These are phyloP conservation scores for Oryzias melastigma DNA, from an alignment of 2,113 vertebrate genomes.

Conservation along the genomic window DNA sequence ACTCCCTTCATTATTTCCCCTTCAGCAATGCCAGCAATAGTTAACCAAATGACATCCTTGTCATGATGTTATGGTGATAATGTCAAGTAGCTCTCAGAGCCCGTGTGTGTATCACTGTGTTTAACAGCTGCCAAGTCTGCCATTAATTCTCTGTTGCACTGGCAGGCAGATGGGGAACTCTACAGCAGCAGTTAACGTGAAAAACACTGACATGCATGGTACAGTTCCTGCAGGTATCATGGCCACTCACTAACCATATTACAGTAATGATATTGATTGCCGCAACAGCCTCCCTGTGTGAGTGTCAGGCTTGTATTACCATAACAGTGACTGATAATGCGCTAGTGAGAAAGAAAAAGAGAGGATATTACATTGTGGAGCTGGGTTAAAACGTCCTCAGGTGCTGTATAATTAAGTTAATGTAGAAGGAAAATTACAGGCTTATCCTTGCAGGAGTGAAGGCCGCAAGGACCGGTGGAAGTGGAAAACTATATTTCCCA, in stretches of 20 bases:
- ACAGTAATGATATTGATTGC: constrained; percentile 18
- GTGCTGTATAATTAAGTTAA: constrained; percentile 65
- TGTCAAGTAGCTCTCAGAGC: constrained; percentile 63
- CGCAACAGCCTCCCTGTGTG: constrained; percentile 12
- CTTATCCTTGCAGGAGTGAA: constrained; percentile 39
- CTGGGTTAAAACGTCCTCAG: constrained; percentile 56
- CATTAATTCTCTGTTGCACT: constrained; percentile 40
- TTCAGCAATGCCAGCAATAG: constrained; percentile 47
- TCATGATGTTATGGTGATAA: constrained; percentile 58
- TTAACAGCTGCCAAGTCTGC: constrained; percentile 51
- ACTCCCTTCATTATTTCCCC: constrained; percentile 30
- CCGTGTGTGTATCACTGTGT: constrained; percentile 41
- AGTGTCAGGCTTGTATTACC: constrained; percentile 6
- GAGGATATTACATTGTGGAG: constrained; percentile 36
- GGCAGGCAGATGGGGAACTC: constrained; percentile 39
- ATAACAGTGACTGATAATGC: constrained; percentile 31
- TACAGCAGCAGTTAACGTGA: constrained; percentile 24
- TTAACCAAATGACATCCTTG: constrained; percentile 62
- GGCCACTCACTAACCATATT: constrained; percentile 16
- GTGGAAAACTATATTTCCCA: constrained; percentile 68
- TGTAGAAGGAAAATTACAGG: constrained; percentile 57
- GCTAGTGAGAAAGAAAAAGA: constrained; percentile 45
- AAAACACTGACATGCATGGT: constrained; percentile 36
- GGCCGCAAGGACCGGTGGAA: constrained; percentile 38
- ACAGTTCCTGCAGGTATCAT: constrained; percentile 18